Base-by-base conservation (phyloP, 2,888 invertebrate species). In the Drosophila setosimentum region DNA sequence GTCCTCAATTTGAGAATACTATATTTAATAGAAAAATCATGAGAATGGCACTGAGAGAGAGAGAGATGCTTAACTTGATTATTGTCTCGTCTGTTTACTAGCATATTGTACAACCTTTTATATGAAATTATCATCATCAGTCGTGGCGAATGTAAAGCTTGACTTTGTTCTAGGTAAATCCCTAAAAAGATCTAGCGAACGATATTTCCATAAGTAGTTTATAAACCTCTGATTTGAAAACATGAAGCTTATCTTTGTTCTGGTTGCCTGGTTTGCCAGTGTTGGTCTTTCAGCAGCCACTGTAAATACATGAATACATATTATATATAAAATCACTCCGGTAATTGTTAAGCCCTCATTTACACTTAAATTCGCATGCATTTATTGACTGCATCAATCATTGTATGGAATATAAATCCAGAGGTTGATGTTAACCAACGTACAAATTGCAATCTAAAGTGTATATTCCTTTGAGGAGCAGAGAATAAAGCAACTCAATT, bases 91-190 rank as follows among this genome's bases (percentile, higher is more conserved):
- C 18, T 37, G 37, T 3, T 18, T 18, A 37, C 2, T 18, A 37
- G 18, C 18, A 37, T 37, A 18, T 8, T 37, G 8, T 3, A 3
- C 3, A 18, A 37, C 3, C 37, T 18, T 4, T 0, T 18, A 37
- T 8, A 37, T 37, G 8, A 3, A 37, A 37, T 37, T 11, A 11
- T 40, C 2, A 5, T 40, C 11, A n/a, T n/a, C 10, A 40, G n/a
- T 4, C n/a, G 10, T 4, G 40, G 40, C 40, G 8, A 40, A 40
- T n/a, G 10, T 11, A 0, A n/a, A n/a, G 18, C 11, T 40, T 11
- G 5, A 0, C 4, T 4, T 0, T n/a, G 8, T 10, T 40, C n/a
- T 40, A 40, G 0, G n/a, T n/a, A n/a, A 2, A n/a, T 5, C 5
- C 2, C 5, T n/a, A 42, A 11, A 42, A n/a, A n/a, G 1, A 6